A percentile compares a stretch with the other conserved stretches of the same genome.
Conservation (phyloP, 2,888 invertebrate species). For the Ennomos quercinarius region DNA sequence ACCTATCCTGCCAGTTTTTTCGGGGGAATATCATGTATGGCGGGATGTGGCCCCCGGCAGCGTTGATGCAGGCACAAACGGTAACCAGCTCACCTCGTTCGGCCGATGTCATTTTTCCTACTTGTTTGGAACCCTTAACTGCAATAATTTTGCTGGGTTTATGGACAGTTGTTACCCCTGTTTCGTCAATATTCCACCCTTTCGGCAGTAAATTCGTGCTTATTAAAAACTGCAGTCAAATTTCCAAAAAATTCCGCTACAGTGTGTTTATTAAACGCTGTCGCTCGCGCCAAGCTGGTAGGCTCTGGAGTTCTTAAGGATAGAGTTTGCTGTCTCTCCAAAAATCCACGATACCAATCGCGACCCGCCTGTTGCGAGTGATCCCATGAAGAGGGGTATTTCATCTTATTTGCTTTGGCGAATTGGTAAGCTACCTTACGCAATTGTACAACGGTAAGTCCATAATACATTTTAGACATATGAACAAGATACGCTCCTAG, state of each 20-base stretch:
- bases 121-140: slow-evolving; percentile 36
- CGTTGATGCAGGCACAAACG: slow-evolving; percentile 18
- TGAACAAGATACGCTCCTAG: slow-evolving; percentile 17
- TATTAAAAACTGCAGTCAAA: slow-evolving; percentile 24
- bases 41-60: slow-evolving; percentile 22
- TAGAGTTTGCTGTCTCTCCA: slow-evolving; percentile 15
- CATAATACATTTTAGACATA: slow-evolving; percentile 23
- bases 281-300: slow-evolving; percentile 23
- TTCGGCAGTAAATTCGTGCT: slow-evolving; percentile 32
- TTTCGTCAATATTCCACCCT: too few species aligned
- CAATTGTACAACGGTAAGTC: slow-evolving; percentile 26
- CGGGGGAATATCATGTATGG: slow-evolving; percentile 28
- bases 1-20: slow-evolving; percentile 22
- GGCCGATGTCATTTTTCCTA: slow-evolving; percentile 29
- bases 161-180: too few species aligned
- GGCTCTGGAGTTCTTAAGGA: slow-evolving; percentile 14
- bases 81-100: slow-evolving; percentile 42
- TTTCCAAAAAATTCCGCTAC: slow-evolving; percentile 31
- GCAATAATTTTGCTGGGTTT: too few species aligned
- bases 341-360: slow-evolving; percentile 20
- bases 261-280: slow-evolving; percentile 34
- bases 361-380: slow-evolving; percentile 13
- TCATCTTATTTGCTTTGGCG: slow-evolving; percentile 28
- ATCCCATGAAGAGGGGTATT: slow-evolving; percentile 27
- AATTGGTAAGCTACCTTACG: slow-evolving; percentile 28